Percentiles rank a stretch among this genome's conserved stretches.
Evolutionary conservation across 1,140 invertebrate genomes (phyloP).

Genomic region (Yoshiicerus persimilis): DNA sequence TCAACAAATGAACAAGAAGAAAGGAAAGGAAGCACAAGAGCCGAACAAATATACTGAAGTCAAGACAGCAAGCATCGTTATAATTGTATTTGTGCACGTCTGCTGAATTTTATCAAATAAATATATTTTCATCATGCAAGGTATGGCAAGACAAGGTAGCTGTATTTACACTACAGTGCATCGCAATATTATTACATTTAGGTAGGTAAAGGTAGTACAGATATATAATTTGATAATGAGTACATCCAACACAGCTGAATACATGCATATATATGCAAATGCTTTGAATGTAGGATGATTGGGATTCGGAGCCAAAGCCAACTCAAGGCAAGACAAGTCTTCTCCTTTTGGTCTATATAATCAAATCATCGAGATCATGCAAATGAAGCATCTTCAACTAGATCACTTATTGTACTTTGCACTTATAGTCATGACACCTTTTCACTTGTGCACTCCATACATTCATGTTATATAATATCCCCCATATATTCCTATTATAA

Average conservation of each 20-base stretch:
- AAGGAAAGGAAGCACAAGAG: slow-evolving; percentile 8
- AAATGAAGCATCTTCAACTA: neutral
- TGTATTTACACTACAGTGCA: neutral
- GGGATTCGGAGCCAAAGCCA: neutral
- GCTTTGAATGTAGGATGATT: neutral
- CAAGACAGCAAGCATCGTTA: neutral
- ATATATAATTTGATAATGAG: neutral
- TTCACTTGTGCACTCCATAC: neutral
- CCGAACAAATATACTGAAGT: neutral
- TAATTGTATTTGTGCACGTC: neutral
- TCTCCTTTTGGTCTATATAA: neutral
- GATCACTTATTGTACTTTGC: neutral
- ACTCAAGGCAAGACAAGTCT: neutral
- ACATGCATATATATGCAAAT: too few species aligned
- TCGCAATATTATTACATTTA: neutral
- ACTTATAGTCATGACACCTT: neutral
- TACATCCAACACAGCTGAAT: neutral
- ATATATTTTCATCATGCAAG: neutral
- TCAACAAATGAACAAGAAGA: slow-evolving; percentile 22
- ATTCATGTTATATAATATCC: neutral
- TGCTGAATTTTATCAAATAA: neutral
- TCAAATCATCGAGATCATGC: slow-evolving; percentile 1
- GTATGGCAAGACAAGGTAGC: too few species aligned
- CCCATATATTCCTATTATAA: neutral
- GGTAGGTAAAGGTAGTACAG: neutral